A percentile compares a stretch with the other conserved stretches of the same genome.
phyloP scores from a whole-genome alignment of 1,140 invertebrate species.

The Drosophila pectinifera region DNA sequence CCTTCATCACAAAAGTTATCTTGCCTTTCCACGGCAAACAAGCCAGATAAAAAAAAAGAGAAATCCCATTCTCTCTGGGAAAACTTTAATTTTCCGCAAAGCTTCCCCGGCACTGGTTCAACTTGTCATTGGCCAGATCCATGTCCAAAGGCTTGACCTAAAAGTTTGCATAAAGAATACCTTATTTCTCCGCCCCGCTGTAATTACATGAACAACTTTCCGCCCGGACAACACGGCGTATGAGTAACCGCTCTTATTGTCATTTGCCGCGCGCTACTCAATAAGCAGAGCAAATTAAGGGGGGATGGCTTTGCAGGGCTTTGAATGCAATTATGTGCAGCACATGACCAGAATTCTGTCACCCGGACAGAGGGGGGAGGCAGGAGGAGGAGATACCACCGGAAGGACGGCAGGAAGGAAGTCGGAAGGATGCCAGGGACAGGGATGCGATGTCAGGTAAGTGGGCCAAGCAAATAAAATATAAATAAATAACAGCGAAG shows the following conservation, averaged over 20 bases:
- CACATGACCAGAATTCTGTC: slow-evolving; percentile 62
- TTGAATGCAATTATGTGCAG: slow-evolving; percentile 81
- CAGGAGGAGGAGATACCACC: neutral
- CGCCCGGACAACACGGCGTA: slow-evolving; percentile 62
- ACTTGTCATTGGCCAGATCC: slow-evolving; percentile 41
- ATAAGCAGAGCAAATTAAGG: slow-evolving; percentile 22
- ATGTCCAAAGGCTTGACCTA: slow-evolving; percentile 28
- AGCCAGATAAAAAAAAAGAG: neutral
- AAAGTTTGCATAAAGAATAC: slow-evolving; percentile 45
- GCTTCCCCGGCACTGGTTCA: slow-evolving; percentile 10
- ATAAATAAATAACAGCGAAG: slow-evolving; percentile 65
- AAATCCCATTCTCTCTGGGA: neutral
- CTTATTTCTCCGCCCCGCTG: slow-evolving; percentile 5
- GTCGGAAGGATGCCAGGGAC: slow-evolving; percentile 27
- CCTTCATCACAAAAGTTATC: slow-evolving; percentile 26
- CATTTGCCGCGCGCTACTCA: slow-evolving; percentile 59
- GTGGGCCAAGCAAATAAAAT: slow-evolving; percentile 58
- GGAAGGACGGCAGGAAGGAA: slow-evolving; percentile 40
- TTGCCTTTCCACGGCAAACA: neutral
- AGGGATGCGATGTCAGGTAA: slow-evolving; percentile 56
- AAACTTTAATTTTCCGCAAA: slow-evolving; percentile 24
- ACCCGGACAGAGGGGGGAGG: neutral
- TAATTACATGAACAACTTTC: slow-evolving; percentile 39
- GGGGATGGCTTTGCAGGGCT: slow-evolving; percentile 34
- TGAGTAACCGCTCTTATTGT: slow-evolving; percentile 73